Evolutionary conservation across 2,888 invertebrate species (phyloP).

Genomic region (Pollenia amentaria): DNA sequence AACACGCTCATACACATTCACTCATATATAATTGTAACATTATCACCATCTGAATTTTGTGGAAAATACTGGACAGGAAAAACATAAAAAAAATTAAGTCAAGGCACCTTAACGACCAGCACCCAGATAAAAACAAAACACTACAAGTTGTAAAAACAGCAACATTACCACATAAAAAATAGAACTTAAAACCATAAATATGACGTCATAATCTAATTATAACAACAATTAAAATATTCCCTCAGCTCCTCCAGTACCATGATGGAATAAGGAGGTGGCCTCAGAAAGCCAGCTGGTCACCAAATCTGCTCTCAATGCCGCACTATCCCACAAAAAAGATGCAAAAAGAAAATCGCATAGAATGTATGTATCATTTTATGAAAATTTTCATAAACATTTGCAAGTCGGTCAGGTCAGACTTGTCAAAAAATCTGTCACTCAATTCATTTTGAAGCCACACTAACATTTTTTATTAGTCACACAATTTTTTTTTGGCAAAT

Average conservation of each 20-base stretch:
- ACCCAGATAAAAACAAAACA: not conserved
- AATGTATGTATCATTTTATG: too few relatives aligned
- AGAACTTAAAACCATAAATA: slow-evolving; percentile 55
- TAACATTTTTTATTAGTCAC: too few relatives aligned
- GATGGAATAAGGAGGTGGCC: too few relatives aligned
- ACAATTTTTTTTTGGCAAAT: too few relatives aligned
- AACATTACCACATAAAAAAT: slow-evolving; percentile 27
- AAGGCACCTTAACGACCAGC: slow-evolving; percentile 49
- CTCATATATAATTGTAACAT: slow-evolving; percentile 12
- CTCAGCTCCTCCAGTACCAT: not conserved
- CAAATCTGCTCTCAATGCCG: too few relatives aligned
- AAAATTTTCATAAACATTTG: too few relatives aligned
- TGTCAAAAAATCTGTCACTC: too few relatives aligned
- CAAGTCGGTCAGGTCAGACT: too few relatives aligned
- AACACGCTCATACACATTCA: not conserved
- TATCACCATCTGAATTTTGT: slow-evolving; percentile 26
- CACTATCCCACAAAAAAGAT: too few relatives aligned
- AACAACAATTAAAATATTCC: slow-evolving; percentile 74
- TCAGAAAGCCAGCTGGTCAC: too few relatives aligned
- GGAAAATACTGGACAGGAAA: slow-evolving; percentile 34
- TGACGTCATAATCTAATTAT: slow-evolving; percentile 76
- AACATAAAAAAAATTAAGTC: slow-evolving; percentile 29
- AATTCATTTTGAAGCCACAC: too few relatives aligned
- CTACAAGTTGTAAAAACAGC: not conserved
- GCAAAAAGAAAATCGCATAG: too few relatives aligned